Conservation (phyloP, 1,140 invertebrate genomes). For the Trichonephila clavipes region DNA sequence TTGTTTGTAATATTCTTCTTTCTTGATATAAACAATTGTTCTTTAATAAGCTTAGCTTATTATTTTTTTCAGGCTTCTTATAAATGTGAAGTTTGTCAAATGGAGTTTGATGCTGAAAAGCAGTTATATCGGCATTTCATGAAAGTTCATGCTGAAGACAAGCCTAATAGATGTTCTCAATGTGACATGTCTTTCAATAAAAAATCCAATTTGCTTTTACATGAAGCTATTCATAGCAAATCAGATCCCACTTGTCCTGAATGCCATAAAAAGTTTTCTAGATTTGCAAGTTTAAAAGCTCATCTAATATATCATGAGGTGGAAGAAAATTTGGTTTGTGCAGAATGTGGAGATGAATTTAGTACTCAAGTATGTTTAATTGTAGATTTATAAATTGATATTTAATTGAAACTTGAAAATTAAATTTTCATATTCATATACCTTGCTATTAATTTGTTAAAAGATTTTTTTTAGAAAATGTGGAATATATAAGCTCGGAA, state of each 20-base stretch:
- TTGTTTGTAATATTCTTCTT: too few relatives aligned
- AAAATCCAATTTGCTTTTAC: slow-evolving; percentile 85
- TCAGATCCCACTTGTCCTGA: slow-evolving; percentile 84
- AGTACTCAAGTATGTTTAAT: slow-evolving; percentile 83
- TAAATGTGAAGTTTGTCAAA: slow-evolving; percentile 83
- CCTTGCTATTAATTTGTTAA: too few relatives aligned
- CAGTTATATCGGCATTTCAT: slow-evolving; percentile 83
- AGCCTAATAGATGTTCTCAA: slow-evolving; percentile 84
- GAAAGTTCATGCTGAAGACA: slow-evolving; percentile 84
- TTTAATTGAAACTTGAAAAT: neutral
- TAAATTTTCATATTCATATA: too few relatives aligned
- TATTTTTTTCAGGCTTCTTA: slow-evolving; percentile 81
- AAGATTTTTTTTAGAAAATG: too few relatives aligned
- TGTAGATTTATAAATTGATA: neutral
- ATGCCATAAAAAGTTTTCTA: slow-evolving; percentile 85
- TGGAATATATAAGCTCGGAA: too few relatives aligned
- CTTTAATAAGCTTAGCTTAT: too few relatives aligned
- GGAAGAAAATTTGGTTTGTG: slow-evolving; percentile 86
- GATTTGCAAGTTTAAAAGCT: slow-evolving; percentile 87
- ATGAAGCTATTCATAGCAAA: slow-evolving; percentile 84
- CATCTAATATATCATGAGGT: slow-evolving; percentile 86
- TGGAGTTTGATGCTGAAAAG: slow-evolving; percentile 83
- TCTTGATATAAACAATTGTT: too few relatives aligned
- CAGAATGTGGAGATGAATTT: slow-evolving; percentile 87
- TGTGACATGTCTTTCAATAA: slow-evolving; percentile 86